Base-by-base conservation (phyloP, 1,140 invertebrate species). In the Ruditapes philippinarum region DNA sequence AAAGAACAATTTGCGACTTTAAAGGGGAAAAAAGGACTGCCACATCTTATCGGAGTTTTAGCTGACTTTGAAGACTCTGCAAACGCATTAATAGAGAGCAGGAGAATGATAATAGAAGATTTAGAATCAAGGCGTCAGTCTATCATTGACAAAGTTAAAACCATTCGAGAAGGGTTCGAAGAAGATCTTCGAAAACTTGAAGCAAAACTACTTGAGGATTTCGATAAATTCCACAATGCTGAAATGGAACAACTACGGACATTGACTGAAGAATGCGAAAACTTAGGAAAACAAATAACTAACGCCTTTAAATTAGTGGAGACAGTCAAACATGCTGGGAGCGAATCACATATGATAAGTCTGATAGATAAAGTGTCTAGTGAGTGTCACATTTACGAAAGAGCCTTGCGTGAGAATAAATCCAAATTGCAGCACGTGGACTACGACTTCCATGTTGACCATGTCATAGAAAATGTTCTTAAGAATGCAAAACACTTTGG, bases 401-500 rank as follows among this genome's bases (percentile, higher is more conserved):
- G 7, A 25, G 68, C 17, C 17, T 49, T 89, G 19, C 49, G 62
- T 22, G 87, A 89, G 14, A n/a, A 45, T 28, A 42, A 83, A 40
- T 57, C 65, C 28, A 73, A 83, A 33, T 17, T 89, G 2, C 42
- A 89, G 36, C 51, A 89, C 14, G 87, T 89, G 9, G 65, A 73
- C 38, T 89, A 89, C 38, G 68, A 73, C 60, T 89, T 89, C 31
- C 36, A 36, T 25, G 87, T 82, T n/a, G 87, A 89, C 31, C 68
- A 80, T 12, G 40, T 38, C 0, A 74, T 89, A 42, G 78, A 73
- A 70, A 83, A 89, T 62, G 79, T 73, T 22, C 14, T 89, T 5
- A 89, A 89, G 40, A 57, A 19, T 14, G 65, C 80, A 19, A 74
- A 74, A 31, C 33, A 25, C 14, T 38, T 89, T 12, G 87, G 87